Evolutionary conservation across 2,113 vertebrate species (phyloP), one percentile per base, ranked within the genome.

Genomic region (Spea multiplicata): DNA sequence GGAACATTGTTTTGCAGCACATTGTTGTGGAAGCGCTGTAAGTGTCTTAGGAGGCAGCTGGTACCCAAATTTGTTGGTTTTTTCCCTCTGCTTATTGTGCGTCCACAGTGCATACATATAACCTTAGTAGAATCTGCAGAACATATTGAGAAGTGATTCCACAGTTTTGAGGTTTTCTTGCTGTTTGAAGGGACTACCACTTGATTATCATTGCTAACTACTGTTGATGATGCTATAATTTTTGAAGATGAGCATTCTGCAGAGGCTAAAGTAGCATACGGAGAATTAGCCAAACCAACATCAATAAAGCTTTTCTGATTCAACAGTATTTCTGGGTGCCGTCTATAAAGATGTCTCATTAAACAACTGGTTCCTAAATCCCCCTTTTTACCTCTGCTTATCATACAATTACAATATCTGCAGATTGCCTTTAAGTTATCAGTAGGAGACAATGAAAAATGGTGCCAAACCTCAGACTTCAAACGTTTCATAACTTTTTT

Each of bases 111-210:
- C 91, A 97, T 93, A 89, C 96, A 98, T 87, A 95, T 88, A 71
- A 98, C 97, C 86, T 98, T 99, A 0, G 97, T 99, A 84, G 96
- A 96, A 87, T 98, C 96, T 62, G 93, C 86, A 59, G 95, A 90
- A 80, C 95, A 97, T 86, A 96, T 92, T 45, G 96, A 97, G 83
- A 99, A 98, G 79, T 99, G 97, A 86, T 98, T 98, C 96, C 97
- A 98, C 88, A 99, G 93, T 91, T 98, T 98, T 85, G 97, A 99
- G 76, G 96, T 98, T 93, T 96, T 98, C 89, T 99, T 99, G 84
- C 96, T 97, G 82, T 88, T 95, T 81, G 88, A 88, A 1, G 96
- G 94, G 85, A 93, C 84, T 46, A 89, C 82, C 61, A 87, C 93
- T 55, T 88, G 86, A 85, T 89, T 94, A 84, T 89, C 93, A 6